Evolutionary conservation across 2,888 invertebrate species (phyloP).

Genomic region (Metallyticus violacea): DNA sequence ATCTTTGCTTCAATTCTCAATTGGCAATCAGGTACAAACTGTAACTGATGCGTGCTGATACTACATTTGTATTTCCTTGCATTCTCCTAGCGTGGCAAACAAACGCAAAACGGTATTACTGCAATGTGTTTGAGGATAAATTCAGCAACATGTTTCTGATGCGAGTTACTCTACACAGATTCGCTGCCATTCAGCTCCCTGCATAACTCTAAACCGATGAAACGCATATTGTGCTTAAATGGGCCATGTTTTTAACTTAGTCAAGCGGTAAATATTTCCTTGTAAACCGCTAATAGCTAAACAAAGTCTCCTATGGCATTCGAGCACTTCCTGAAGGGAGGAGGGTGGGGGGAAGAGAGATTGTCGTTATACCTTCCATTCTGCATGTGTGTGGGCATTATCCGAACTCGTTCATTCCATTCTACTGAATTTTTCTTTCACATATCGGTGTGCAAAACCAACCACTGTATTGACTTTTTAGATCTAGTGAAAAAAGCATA

Average conservation of each 20-base stretch:
- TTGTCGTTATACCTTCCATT: too few relatives aligned
- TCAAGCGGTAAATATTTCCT: too few relatives aligned
- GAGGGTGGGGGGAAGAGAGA: too few relatives aligned
- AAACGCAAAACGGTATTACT: background rate
- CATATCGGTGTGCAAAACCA: too few relatives aligned
- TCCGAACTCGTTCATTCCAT: too few relatives aligned
- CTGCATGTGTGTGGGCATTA: too few relatives aligned
- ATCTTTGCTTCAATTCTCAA: background rate
- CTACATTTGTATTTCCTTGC: background rate
- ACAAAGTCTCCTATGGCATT: too few relatives aligned
- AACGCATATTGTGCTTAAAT: background rate
- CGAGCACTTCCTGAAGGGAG: too few relatives aligned
- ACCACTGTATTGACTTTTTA: too few relatives aligned
- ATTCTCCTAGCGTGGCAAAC: background rate
- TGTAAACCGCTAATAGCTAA: background rate
- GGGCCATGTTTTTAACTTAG: background rate
- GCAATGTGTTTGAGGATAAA: background rate
- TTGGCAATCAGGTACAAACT: background rate
- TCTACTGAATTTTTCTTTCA: too few relatives aligned
- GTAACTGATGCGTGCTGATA: background rate
- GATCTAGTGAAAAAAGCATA: too few relatives aligned
- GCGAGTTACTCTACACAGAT: background rate
- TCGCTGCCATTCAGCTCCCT: background rate
- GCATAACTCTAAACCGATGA: background rate
- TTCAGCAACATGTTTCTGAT: background rate